A percentile compares a stretch with the other conserved stretches of the same genome.
These are phyloP conservation scores for Parnassius smintheus DNA, from an alignment of 2,888 invertebrate species.

Conservation along the genomic window DNA sequence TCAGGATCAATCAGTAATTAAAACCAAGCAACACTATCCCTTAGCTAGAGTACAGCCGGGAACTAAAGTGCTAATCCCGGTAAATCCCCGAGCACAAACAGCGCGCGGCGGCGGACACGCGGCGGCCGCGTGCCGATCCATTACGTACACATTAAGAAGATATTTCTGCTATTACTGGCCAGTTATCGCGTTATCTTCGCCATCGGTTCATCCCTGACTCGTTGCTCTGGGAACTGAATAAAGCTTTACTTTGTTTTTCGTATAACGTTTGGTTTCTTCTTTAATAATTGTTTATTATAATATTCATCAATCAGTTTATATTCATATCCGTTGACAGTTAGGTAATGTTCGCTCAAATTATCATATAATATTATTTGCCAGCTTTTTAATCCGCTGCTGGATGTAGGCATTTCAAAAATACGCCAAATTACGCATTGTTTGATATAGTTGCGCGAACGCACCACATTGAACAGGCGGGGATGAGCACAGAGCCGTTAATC, in stretches of 20 bases:
- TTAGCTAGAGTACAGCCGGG: constrained; percentile 44
- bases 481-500: too few relatives aligned
- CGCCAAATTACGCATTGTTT: too few relatives aligned
- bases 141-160: constrained; percentile 71
- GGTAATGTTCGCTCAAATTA: too few relatives aligned
- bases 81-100: constrained; percentile 60
- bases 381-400: too few relatives aligned
- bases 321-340: too few relatives aligned
- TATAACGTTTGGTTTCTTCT: background rate
- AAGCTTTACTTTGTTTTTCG: constrained; percentile 12
- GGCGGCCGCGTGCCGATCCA: constrained; percentile 58
- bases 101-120: constrained; percentile 49
- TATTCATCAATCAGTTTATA: too few relatives aligned
- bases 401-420: too few relatives aligned
- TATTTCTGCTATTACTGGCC: constrained; percentile 67
- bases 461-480: too few relatives aligned
- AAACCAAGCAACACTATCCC: constrained; percentile 48
- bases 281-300: background rate
- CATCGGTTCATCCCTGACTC: constrained; percentile 58
- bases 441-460: too few relatives aligned
- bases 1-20: constrained; percentile 72
- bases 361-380: too few relatives aligned
- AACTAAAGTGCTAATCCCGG: constrained; percentile 73
- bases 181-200: constrained; percentile 72
- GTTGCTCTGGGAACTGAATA: constrained; percentile 54